phyloP scores from a whole-genome alignment of 2,113 vertebrate species.

The Alligator sinensis region DNA sequence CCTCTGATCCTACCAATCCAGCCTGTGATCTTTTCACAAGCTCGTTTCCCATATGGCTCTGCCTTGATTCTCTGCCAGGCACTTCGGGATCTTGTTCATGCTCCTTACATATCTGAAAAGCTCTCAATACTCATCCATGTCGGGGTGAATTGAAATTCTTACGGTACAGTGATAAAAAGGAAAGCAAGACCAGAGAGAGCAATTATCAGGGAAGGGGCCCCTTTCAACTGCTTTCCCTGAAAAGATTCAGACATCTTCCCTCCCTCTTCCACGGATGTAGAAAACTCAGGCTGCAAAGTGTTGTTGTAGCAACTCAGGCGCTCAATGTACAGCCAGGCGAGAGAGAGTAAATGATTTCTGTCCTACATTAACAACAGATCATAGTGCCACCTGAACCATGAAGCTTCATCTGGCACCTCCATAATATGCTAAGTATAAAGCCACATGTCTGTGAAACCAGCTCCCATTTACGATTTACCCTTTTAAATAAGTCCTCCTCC shows the following conservation, averaged over 20 bases:
- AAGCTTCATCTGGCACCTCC: background rate
- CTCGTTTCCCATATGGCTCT: background rate
- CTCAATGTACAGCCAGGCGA: background rate
- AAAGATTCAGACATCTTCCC: background rate
- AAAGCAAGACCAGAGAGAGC: background rate
- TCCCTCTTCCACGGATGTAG: background rate
- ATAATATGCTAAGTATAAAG: background rate
- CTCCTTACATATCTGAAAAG: background rate
- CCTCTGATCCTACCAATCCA: background rate
- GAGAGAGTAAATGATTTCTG: background rate
- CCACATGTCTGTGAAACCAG: background rate
- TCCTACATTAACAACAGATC: background rate
- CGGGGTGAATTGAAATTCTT: background rate
- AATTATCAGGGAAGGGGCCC: background rate
- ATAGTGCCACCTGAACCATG: background rate
- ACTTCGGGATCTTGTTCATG: background rate
- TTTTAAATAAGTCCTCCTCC: background rate
- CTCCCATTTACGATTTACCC: background rate
- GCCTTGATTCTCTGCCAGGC: background rate
- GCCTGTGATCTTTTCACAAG: background rate
- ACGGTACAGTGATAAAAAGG: background rate
- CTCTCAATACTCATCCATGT: background rate
- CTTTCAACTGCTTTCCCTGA: background rate
- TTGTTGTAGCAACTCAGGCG: background rate
- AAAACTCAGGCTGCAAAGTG: background rate